A percentile compares a stretch with the other conserved stretches of the same genome.
Evolutionary conservation across 2,113 vertebrate species (phyloP).

Genomic region (Collichthys lucidus): DNA sequence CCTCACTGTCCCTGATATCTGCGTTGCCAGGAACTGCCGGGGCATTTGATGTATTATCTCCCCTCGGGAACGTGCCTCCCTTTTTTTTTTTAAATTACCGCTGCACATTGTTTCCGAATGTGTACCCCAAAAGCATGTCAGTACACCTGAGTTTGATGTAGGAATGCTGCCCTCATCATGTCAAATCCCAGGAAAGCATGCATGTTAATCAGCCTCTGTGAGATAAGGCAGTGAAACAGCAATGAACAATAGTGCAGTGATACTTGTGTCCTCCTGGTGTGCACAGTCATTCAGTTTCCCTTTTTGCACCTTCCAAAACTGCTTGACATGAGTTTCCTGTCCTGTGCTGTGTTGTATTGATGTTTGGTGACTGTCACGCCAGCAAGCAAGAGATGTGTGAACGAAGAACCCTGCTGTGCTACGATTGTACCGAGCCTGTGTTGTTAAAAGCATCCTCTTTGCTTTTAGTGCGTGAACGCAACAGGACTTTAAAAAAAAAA

Average conservation of each 20-base stretch:
- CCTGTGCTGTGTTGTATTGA: slow-evolving; percentile 55
- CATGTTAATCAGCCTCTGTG: slow-evolving; percentile 69
- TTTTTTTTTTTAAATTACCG: slow-evolving; percentile 16
- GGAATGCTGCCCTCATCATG: slow-evolving; percentile 47
- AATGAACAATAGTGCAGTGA: slow-evolving; percentile 75
- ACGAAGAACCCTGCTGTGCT: slow-evolving; percentile 57
- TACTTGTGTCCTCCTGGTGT: slow-evolving; percentile 62
- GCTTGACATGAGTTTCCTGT: slow-evolving; percentile 59
- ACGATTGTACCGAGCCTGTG: not conserved
- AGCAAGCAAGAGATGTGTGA: slow-evolving; percentile 74
- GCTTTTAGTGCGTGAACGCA: slow-evolving; percentile 11
- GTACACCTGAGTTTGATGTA: slow-evolving; percentile 51
- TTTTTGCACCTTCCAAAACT: slow-evolving; percentile 55
- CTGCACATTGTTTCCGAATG: slow-evolving; percentile 61
- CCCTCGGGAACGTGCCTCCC: slow-evolving; percentile 36
- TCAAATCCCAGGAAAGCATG: slow-evolving; percentile 58
- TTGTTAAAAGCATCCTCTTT: not conserved
- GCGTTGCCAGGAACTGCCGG: slow-evolving; percentile 55
- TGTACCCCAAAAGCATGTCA: slow-evolving; percentile 62
- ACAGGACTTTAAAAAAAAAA: slow-evolving; percentile 10
- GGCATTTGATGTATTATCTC: slow-evolving; percentile 59
- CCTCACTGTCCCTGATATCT: slow-evolving; percentile 77
- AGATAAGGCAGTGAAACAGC: slow-evolving; percentile 83
- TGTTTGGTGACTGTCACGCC: slow-evolving; percentile 60
- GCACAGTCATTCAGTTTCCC: slow-evolving; percentile 67